Conservation (phyloP, 2,888 invertebrate genomes). For the Metacarcinus magister region DNA sequence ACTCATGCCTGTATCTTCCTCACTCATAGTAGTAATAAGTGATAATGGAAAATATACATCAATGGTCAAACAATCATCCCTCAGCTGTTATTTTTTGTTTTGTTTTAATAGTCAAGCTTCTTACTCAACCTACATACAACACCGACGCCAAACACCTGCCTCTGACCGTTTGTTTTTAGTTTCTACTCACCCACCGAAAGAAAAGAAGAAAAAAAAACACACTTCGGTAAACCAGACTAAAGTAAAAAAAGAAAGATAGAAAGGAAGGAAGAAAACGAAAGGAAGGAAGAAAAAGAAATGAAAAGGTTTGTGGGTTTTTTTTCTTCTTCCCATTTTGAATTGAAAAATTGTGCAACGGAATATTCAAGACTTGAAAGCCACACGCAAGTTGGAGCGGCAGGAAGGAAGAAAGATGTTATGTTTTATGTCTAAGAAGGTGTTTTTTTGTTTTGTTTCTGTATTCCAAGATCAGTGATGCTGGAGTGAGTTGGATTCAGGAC, state of each 20-base stretch:
- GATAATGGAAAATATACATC: too few species aligned
- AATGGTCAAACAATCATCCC: background rate
- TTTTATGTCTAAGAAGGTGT: background rate
- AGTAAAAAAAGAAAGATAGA: background rate
- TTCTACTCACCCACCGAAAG: background rate
- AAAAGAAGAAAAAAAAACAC: background rate
- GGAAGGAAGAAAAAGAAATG: background rate
- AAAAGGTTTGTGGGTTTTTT: background rate
- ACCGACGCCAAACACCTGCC: background rate
- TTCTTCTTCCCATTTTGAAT: background rate
- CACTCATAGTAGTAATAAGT: too few species aligned
- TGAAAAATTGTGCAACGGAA: background rate
- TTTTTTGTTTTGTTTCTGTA: background rate
- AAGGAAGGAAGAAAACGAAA: background rate
- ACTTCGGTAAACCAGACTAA: background rate
- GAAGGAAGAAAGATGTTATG: background rate
- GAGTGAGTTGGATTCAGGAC: background rate
- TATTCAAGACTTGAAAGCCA: background rate
- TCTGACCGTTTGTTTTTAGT: too few species aligned
- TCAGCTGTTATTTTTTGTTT: background rate
- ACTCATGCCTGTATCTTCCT: too few species aligned
- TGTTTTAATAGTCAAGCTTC: too few species aligned
- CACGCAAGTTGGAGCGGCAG: constrained; percentile 15
- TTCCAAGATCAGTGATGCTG: background rate
- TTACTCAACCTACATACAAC: background rate